phyloP scores from a whole-genome alignment of 2,113 vertebrate species.

The Rissa tridactyla region DNA sequence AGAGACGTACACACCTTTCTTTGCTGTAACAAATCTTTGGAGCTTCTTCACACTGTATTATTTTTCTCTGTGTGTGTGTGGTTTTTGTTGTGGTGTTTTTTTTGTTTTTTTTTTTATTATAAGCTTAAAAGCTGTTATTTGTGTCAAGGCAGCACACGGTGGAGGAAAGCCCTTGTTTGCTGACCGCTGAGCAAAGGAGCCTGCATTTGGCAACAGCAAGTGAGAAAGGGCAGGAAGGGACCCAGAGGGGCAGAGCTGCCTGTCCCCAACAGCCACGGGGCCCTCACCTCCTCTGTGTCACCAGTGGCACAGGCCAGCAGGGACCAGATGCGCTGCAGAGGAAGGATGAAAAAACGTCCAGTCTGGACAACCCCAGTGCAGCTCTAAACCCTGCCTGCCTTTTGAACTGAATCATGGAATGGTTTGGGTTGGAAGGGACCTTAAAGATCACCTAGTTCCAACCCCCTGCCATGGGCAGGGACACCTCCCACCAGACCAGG shows the following conservation, averaged over 20 bases:
- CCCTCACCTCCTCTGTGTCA: background rate
- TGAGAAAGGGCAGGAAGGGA: background rate
- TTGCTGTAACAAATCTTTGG: background rate
- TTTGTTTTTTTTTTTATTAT: background rate
- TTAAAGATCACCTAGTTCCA: background rate
- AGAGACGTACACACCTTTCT: rapidly evolving
- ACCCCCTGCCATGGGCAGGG: background rate
- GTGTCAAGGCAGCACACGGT: background rate
- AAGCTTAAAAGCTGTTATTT: background rate
- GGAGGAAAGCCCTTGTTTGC: background rate
- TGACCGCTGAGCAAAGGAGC: background rate
- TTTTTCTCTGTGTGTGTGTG: background rate
- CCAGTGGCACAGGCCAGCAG: background rate
- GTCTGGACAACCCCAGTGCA: background rate
- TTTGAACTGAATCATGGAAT: background rate
- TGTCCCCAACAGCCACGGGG: rapidly evolving
- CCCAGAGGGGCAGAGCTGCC: background rate
- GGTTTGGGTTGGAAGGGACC: background rate
- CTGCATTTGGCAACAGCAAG: background rate
- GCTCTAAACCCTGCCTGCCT: background rate
- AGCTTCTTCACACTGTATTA: background rate
- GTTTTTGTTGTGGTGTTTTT: no score
- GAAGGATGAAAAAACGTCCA: background rate
- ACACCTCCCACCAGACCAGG: background rate
- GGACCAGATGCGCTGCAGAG: background rate